A percentile compares a stretch with the other conserved stretches of the same genome.
phyloP scores from a whole-genome alignment of 2,888 invertebrate species.

The Charanyca ferruginea region DNA sequence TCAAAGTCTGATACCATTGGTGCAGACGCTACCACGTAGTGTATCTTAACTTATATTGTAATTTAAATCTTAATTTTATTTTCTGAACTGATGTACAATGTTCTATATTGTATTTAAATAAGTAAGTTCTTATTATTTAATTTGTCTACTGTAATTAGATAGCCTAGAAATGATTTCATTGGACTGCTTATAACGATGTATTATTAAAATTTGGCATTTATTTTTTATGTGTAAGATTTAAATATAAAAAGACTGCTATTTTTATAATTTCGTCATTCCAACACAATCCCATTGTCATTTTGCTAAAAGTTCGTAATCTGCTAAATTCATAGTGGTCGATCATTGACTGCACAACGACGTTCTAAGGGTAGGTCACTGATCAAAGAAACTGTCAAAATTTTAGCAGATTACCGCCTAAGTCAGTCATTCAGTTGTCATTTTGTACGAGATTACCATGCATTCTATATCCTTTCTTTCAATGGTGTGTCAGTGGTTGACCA shows the following conservation, averaged over 20 bases:
- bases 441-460: too few species aligned
- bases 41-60: slow-evolving; percentile 26
- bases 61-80: slow-evolving; percentile 27
- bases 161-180: slow-evolving; percentile 32
- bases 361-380: too few species aligned
- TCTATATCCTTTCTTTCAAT: too few species aligned
- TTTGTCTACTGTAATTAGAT: slow-evolving; percentile 22
- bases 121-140: slow-evolving; percentile 37
- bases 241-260: slow-evolving; percentile 47
- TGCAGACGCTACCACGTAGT: slow-evolving; percentile 41
- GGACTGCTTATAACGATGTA: slow-evolving; percentile 40
- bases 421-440: too few species aligned
- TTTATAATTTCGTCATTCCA: too few species aligned
- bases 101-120: slow-evolving; percentile 59
- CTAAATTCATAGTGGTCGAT: too few species aligned
- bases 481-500: too few species aligned
- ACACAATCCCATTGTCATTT: too few species aligned
- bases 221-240: slow-evolving; percentile 49
- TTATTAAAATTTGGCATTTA: slow-evolving; percentile 62
- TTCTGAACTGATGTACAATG: slow-evolving; percentile 61
- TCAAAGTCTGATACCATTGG: slow-evolving; percentile 71
- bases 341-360: too few species aligned
- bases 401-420: too few species aligned
- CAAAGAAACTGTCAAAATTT: too few species aligned
- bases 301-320: too few species aligned